A percentile compares a stretch with the other conserved stretches of the same genome.
phyloP scores from a whole-genome alignment of 2,888 invertebrate genomes.

The Sepiola atlantica region DNA sequence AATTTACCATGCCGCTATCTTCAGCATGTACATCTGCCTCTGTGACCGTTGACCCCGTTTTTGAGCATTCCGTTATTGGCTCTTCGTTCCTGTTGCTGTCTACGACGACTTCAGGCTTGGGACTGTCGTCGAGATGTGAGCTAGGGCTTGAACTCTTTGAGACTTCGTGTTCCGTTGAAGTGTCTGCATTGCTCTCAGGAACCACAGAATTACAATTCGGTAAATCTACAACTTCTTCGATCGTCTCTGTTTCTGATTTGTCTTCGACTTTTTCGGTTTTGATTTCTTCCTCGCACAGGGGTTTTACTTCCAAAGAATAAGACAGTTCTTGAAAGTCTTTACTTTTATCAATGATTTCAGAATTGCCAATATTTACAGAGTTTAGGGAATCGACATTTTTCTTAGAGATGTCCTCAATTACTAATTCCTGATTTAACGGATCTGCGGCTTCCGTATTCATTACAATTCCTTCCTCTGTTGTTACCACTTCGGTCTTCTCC shows the following conservation, averaged over 20 bases:
- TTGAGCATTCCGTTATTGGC: not conserved
- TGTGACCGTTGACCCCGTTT: not conserved
- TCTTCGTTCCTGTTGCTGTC: not conserved
- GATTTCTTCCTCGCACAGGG: not conserved
- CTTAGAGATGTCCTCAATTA: not conserved
- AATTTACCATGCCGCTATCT: not conserved
- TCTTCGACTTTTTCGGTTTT: not conserved
- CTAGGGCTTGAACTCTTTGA: not conserved
- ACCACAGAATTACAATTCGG: not conserved
- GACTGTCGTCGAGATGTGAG: not conserved
- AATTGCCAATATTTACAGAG: not conserved
- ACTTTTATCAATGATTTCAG: not conserved
- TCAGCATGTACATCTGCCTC: not conserved
- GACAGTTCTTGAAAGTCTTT: not conserved
- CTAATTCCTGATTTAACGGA: not conserved
- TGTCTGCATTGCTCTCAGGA: not conserved
- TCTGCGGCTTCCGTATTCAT: not conserved
- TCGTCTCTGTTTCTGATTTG: not conserved
- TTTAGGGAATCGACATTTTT: not conserved
- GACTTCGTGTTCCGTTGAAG: not conserved
- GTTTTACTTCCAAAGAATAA: not conserved
- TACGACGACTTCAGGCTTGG: not conserved
- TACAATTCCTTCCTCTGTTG: not conserved
- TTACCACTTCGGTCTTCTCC: not conserved
- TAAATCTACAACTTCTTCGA: not conserved